Base-by-base conservation (phyloP, 2,797 vertebrate genomes). In the Falco cherrug region DNA sequence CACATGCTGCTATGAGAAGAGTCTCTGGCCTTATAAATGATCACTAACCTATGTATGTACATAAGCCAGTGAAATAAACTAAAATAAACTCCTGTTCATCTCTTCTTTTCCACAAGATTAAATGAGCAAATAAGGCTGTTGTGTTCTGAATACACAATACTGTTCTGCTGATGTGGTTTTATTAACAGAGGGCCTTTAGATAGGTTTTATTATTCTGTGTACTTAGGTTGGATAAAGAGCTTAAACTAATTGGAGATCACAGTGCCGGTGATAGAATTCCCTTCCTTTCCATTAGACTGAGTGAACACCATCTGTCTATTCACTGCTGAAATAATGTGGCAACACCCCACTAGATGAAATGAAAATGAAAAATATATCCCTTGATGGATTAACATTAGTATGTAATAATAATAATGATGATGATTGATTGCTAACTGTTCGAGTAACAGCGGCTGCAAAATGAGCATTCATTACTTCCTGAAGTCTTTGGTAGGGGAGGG, bases 21-120 rank as follows among this genome's bases (percentile, higher is more conserved):
- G 96, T 96, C 96, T 97, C 89, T 95, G 83, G 87, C 88, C 53
- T 96, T 97, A 83, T 97, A 96, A 96, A 97, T 95, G 87, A 93
- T 93, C 87, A 17, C 80, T 83, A 76, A 63, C 15, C 12, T 86
- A 43, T 79, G 19, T 53, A 80, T 60, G 50, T 78, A 57, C 31
- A 43, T 73, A 78, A 80, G 26, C 56, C 86, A 91, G 84, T 65
- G 93, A 92, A 96, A 88, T 57, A 87, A 71, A 93, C 86, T 90
- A 93, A 97, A 98, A 96, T 96, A 97, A 96, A 95, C 84, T 87
- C 51, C 25, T 76, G 48, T 45, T 95, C 47, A 71, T 85, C 24
- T 73, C 89, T 84, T 84, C 43, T 97, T 80, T 87, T 69, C 60
- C 56, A 73, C 19, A n/a, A 69, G 86, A 64, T 73, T 70, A 68